These are phyloP conservation scores for Sycobia sp. DNA, from an alignment of 1,140 invertebrate species.

Conservation along the genomic window DNA sequence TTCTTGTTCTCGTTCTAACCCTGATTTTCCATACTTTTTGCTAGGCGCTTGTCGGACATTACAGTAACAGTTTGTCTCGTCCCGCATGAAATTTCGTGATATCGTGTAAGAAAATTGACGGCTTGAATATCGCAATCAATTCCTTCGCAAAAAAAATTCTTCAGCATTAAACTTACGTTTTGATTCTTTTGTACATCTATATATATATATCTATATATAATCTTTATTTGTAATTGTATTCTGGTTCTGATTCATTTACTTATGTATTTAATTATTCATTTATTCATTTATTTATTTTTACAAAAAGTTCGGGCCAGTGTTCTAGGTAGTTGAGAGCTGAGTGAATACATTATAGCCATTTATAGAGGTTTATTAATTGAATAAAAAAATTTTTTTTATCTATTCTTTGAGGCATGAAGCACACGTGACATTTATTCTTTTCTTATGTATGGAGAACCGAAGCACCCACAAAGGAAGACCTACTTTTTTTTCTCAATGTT, in stretches of 20 bases:
- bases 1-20: constrained; percentile 30
- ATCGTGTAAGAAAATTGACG: constrained; percentile 12
- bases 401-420: constrained; percentile 32
- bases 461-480: constrained; percentile 35
- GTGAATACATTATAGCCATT: constrained; percentile 33
- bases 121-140: constrained; percentile 12
- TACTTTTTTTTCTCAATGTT: constrained; percentile 20
- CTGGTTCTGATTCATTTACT: constrained; percentile 6
- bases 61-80: constrained; percentile 20
- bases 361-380: constrained; percentile 30
- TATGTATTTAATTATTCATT: constrained; percentile 3
- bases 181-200: no score
- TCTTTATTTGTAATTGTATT: not conserved
- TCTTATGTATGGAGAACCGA: constrained; percentile 30
- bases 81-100: not conserved
- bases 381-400: constrained; percentile 31
- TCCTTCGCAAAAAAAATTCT: constrained; percentile 24
- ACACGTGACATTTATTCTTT: constrained; percentile 30
- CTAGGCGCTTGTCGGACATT: constrained; percentile 30
- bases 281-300: constrained; percentile 23
- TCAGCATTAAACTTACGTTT: no score
- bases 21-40: constrained; percentile 36
- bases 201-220: not conserved
- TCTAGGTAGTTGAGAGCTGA: constrained; percentile 32
- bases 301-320: constrained; percentile 28